Evolutionary conservation across 2,113 vertebrate species (phyloP), one percentile per base, ranked within the genome.

Genomic region (Cynopterus brachyotis): DNA sequence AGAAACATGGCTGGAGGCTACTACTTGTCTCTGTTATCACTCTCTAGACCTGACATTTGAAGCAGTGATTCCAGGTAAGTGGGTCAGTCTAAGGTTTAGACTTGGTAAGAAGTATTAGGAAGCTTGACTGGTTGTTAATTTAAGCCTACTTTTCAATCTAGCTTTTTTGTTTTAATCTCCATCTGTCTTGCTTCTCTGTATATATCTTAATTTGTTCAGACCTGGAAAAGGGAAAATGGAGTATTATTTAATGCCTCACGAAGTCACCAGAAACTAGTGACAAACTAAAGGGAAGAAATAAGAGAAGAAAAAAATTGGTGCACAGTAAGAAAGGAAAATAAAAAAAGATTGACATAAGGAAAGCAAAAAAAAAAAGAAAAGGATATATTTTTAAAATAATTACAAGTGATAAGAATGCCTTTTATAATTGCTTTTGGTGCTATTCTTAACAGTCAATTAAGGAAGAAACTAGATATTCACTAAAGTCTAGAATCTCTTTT

Each of bases 151-250:
- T 90, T 92, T 93, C 76, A 92, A 64, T 35, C 8, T 70, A 78
- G 35, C 37, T 80, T 95, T 91, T 84, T 92, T 80, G 37, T 62
- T 93, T 87, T 72, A 92, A 75, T 82, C 19, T 83, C 69, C 50
- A 50, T 81, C 37, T 90, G 88, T 79, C 55, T 94, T 57, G 20
- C 28, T 64, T 88, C 59, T 92, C 40, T 90, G 35, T 92, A 35
- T 17, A 30, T 64, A 82, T n/a, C 45, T 53, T 89, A 95, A 79
- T 24, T 93, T 19, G 62, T 40, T 93, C 37, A 88, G 69, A 89
- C 82, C 8, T 69, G 6, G 50, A 17, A 83, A 95, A 81, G 92
- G 40, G 37, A 62, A 82, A 53, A 69, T 9, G 6, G 28, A 81
- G 37, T 28, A 73, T 89, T 66, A 67, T 35, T 92, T 81, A 95